Evolutionary conservation across 2,888 invertebrate genomes (phyloP).

Genomic region (Seira ritae): DNA sequence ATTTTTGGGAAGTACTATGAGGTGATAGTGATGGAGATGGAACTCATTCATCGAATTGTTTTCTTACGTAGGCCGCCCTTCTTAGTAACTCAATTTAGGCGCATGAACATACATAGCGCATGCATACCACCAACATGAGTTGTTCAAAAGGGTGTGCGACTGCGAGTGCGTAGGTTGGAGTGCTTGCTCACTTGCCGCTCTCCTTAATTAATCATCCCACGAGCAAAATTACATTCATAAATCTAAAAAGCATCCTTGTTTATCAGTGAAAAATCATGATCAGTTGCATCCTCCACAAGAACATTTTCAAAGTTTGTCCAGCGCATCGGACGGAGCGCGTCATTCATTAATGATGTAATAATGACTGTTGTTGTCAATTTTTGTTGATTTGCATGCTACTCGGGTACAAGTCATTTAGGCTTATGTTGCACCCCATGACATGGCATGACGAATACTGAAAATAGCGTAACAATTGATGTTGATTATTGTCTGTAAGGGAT

Average conservation of each 20-base stretch:
- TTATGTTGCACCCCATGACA: too few relatives aligned
- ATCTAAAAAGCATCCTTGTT: neutral
- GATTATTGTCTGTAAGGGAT: too few relatives aligned
- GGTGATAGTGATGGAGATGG: neutral
- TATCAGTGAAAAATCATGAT: neutral
- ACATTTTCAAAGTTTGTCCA: neutral
- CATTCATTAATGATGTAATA: too few relatives aligned
- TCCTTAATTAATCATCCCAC: slow-evolving; percentile 1
- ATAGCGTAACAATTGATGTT: too few relatives aligned
- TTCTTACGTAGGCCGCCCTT: slow-evolving; percentile 1
- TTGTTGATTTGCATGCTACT: too few relatives aligned
- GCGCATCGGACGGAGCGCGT: too few relatives aligned
- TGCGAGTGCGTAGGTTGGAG: neutral
- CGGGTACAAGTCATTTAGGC: too few relatives aligned
- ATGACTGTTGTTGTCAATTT: too few relatives aligned
- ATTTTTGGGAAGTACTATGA: neutral
- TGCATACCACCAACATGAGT: too few relatives aligned
- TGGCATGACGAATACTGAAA: too few relatives aligned
- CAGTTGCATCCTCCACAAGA: neutral
- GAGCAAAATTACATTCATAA: neutral
- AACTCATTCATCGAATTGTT: slow-evolving; percentile 10
- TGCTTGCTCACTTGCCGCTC: neutral
- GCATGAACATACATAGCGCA: too few relatives aligned
- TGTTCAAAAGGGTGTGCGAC: neutral
- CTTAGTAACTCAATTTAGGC: neutral